Base-by-base conservation (phyloP, 2,113 vertebrate species). In the Lucifuga dentata region DNA sequence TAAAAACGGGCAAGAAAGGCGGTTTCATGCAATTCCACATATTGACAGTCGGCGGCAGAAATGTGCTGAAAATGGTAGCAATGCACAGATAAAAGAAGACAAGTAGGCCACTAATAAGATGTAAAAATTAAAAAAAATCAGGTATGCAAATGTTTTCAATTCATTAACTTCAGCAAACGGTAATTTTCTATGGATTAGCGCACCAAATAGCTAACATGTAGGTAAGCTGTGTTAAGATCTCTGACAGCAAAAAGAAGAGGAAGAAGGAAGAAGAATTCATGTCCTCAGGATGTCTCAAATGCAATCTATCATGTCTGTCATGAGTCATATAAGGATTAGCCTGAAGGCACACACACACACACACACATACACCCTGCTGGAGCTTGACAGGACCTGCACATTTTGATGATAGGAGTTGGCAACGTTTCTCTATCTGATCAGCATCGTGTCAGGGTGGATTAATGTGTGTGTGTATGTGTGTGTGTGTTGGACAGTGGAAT, bases 371-470 rank as follows among this genome's bases (percentile, higher is more conserved):
- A 2, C 13, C 15, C 50, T 17, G n/a, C 12, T 12, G 20, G 49
- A 48, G 21, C 39, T 61, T 69, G 83, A 77, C 72, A 53, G 68
- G 71, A 68, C 68, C 59, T 70, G 45, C 66, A 44, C 3, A 10
- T 74, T 70, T 7, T 61, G 4, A 62, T 62, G 62, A 20, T 29
- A 73, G 49, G 13, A 53, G 78, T 38, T 71, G 68, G 33, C 76
- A 41, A 15, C 58, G 32, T 13, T 11, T 5, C 16, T 75, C 44
- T 45, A 21, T 69, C 36, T 70, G 68, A 75, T 77, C 79, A 73
- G 67, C 46, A 53, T 71, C 49, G 59, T 77, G 63, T 86, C 77
- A 32, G 49, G 15, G 13, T 23, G 59, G 65, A 80, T 86, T 65
- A 57, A 45, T 0, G 61, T 19, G 60, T 38, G 49, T 63, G 32